Conservation (phyloP, 2,888 invertebrate genomes). For the Liopterus haemorrhoidalis region DNA sequence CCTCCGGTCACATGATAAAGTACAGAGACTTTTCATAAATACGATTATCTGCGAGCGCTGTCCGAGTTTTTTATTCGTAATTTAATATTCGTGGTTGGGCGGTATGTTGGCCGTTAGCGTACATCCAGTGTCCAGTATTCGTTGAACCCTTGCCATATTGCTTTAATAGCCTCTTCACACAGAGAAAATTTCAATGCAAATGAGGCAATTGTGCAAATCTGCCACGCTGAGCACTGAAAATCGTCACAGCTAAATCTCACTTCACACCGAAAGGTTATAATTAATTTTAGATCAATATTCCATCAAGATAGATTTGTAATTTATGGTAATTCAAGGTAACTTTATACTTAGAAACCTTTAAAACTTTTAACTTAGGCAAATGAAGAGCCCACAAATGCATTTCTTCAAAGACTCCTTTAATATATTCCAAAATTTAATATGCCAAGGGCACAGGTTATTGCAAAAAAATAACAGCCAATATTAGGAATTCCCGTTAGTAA, state of each 20-base stretch:
- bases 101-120: not conserved
- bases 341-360: slow-evolving; percentile 19
- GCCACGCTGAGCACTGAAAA: slow-evolving; percentile 15
- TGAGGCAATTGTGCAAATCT: slow-evolving; percentile 24
- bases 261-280: slow-evolving; percentile 17
- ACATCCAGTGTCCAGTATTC: not conserved
- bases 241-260: slow-evolving; percentile 4
- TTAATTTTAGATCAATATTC: slow-evolving; percentile 24
- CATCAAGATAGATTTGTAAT: slow-evolving; percentile 22
- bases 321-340: slow-evolving; percentile 20
- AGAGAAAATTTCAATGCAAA: slow-evolving; percentile 25
- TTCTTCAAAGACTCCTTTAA: no score
- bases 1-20: no score
- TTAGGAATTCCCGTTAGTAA: no score
- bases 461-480: no score
- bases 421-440: no score
- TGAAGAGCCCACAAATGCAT: no score
- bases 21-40: slow-evolving; percentile 19
- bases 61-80: slow-evolving; percentile 6
- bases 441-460: no score
- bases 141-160: slow-evolving; percentile 13
- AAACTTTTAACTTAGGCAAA: no score
- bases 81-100: slow-evolving; percentile 12
- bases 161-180: slow-evolving; percentile 24
- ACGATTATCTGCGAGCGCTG: slow-evolving; percentile 11